A percentile compares a stretch with the other conserved stretches of the same genome.
phyloP scores from a whole-genome alignment of 2,113 vertebrate genomes.

The Sinocyclocheilus anshuiensis region DNA sequence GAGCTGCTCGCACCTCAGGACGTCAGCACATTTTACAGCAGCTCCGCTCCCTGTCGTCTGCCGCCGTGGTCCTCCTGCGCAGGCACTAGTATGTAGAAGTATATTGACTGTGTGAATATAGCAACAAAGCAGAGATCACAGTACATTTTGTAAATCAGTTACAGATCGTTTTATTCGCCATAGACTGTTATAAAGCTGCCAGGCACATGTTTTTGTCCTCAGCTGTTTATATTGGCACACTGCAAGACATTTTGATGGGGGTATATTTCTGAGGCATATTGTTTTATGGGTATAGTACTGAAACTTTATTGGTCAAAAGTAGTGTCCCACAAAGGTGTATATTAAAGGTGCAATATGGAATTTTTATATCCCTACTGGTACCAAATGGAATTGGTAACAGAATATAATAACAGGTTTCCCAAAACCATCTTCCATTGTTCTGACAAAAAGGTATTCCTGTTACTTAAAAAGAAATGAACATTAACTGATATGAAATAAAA shows the following conservation, averaged over 20 bases:
- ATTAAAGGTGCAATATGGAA: background rate
- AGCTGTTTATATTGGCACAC: background rate
- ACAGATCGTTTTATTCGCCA: background rate
- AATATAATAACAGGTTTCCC: too few relatives aligned
- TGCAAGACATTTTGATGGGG: background rate
- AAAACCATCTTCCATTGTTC: background rate
- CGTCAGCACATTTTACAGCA: slow-evolving; percentile 87
- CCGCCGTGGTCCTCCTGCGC: slow-evolving; percentile 82
- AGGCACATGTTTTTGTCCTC: background rate
- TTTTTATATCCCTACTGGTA: background rate
- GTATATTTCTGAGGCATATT: background rate
- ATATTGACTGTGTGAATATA: background rate
- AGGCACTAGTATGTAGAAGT: slow-evolving; percentile 74
- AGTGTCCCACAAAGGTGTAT: background rate
- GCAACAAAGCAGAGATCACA: background rate
- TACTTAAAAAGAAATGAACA: too few relatives aligned
- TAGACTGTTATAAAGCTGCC: background rate
- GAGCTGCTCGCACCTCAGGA: slow-evolving; percentile 88
- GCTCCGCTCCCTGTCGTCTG: slow-evolving; percentile 83
- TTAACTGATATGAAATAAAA: too few relatives aligned
- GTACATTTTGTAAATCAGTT: background rate
- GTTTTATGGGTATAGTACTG: background rate
- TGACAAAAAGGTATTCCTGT: too few relatives aligned
- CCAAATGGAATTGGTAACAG: background rate
- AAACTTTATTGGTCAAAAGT: background rate